These are phyloP conservation scores for Masnerella sp. DNA, from an alignment of 2,888 invertebrate species.

Conservation along the genomic window DNA sequence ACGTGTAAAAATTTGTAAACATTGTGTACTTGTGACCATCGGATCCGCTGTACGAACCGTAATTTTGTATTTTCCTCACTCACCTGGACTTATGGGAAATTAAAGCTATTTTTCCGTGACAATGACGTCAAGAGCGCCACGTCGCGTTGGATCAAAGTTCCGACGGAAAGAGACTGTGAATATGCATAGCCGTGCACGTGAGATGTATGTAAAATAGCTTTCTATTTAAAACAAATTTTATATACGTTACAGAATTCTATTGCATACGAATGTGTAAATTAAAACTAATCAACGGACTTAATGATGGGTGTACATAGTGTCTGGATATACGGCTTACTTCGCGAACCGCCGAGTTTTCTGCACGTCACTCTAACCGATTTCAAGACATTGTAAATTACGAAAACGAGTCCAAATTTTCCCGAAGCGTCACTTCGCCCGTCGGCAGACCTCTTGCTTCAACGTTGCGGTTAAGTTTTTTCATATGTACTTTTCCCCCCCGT, in stretches of 20 bases:
- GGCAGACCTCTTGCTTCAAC: slow-evolving; percentile 42
- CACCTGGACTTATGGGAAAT: slow-evolving; percentile 10
- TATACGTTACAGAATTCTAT: slow-evolving; percentile 53
- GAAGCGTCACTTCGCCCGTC: slow-evolving; percentile 36
- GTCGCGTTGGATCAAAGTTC: slow-evolving; percentile 38
- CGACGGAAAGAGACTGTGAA: slow-evolving; percentile 57
- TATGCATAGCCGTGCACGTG: slow-evolving; percentile 44
- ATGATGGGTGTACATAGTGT: slow-evolving; percentile 50
- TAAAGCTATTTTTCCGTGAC: slow-evolving; percentile 32
- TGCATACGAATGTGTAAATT: slow-evolving; percentile 53
- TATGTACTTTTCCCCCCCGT: not conserved
- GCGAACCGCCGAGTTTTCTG: slow-evolving; percentile 41
- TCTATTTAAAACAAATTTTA: slow-evolving; percentile 68
- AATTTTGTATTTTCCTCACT: not conserved
- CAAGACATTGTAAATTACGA: no score
- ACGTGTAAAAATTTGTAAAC: slow-evolving; percentile 27
- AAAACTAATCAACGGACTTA: slow-evolving; percentile 44
- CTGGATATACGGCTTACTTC: slow-evolving; percentile 49
- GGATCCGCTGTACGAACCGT: no score
- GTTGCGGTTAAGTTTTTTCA: slow-evolving; percentile 14
- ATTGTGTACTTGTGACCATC: slow-evolving; percentile 14
- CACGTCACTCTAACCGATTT: no score
- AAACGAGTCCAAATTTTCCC: no score
- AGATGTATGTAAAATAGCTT: slow-evolving; percentile 65
- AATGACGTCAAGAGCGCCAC: slow-evolving; percentile 3